Evolutionary conservation across 2,888 invertebrate genomes (phyloP).

Genomic region (Polymixis lichenea): DNA sequence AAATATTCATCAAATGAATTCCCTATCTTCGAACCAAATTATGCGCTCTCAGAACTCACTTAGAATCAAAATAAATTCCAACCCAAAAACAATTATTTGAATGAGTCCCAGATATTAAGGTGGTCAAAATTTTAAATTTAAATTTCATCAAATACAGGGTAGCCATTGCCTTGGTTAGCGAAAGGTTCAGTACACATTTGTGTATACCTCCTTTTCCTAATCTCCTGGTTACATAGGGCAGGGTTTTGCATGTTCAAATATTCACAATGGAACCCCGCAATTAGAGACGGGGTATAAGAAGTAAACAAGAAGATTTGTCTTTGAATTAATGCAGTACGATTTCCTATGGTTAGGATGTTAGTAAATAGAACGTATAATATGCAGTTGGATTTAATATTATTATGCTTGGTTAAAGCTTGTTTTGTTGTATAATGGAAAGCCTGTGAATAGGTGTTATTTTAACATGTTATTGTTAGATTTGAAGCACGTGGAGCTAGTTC

Average conservation of each 20-base stretch:
- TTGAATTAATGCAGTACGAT: slow-evolving; percentile 68
- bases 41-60: slow-evolving; percentile 6
- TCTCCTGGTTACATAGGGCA: slow-evolving; percentile 64
- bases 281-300: slow-evolving; percentile 71
- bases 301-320: slow-evolving; percentile 74
- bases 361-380: slow-evolving; percentile 61
- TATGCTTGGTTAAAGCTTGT: slow-evolving; percentile 47
- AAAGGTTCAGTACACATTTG: slow-evolving; percentile 47
- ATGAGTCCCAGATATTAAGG: not conserved
- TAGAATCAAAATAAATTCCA: slow-evolving; percentile 4
- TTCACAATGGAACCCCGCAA: slow-evolving; percentile 69
- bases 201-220: slow-evolving; percentile 54
- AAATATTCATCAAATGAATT: not conserved
- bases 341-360: slow-evolving; percentile 63
- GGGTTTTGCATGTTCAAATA: slow-evolving; percentile 64
- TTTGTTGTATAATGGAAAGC: slow-evolving; percentile 37
- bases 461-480: slow-evolving; percentile 21
- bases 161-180: slow-evolving; percentile 37
- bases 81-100: slow-evolving; percentile 12
- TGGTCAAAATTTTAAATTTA: slow-evolving; percentile 46
- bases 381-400: slow-evolving; percentile 35
- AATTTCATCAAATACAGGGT: slow-evolving; percentile 34
- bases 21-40: not conserved
- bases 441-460: slow-evolving; percentile 48
- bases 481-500: not conserved